Percentiles rank a stretch among this genome's conserved stretches.
Conservation (phyloP, 2,797 vertebrate species). For the Gephyroberyx darwinii region DNA sequence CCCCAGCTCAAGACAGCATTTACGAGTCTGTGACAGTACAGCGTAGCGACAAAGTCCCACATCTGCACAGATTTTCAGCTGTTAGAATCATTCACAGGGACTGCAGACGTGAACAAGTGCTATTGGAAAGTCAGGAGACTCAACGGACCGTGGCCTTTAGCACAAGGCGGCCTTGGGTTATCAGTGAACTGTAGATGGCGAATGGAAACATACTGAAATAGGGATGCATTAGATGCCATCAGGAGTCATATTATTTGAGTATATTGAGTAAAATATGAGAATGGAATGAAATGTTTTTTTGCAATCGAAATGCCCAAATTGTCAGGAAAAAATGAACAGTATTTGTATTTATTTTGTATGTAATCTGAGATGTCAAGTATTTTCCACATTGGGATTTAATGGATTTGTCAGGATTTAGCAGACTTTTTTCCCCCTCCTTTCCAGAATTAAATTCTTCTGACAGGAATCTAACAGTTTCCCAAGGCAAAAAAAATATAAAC, state of each 20-base stretch:
- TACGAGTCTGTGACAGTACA: constrained; percentile 71
- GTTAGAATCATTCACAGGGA: constrained; percentile 65
- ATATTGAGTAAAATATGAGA: neutral
- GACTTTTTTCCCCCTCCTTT: constrained; percentile 36
- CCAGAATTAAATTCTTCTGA: constrained; percentile 45
- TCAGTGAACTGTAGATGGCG: constrained; percentile 41
- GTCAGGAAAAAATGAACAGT: constrained; percentile 14
- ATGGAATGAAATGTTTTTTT: neutral
- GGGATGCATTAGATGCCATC: neutral
- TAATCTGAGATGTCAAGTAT: constrained; percentile 19
- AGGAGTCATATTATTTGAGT: neutral
- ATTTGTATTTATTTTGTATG: constrained; percentile 12
- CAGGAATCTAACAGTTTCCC: constrained; percentile 59
- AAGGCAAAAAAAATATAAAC: constrained; percentile 66
- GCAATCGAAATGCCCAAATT: constrained; percentile 13
- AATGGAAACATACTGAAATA: constrained; percentile 27
- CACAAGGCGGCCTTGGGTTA: constrained; percentile 39
- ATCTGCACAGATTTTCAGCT: constrained; percentile 76
- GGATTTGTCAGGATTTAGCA: constrained; percentile 57
- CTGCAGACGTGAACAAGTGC: constrained; percentile 28
- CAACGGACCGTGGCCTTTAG: too few species aligned
- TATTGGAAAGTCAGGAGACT: neutral
- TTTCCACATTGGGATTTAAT: constrained; percentile 43
- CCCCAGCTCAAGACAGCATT: constrained; percentile 56
- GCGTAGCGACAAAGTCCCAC: constrained; percentile 69